Conservation (phyloP, 2,797 vertebrate species). For the Dromococcyx pavoninus region DNA sequence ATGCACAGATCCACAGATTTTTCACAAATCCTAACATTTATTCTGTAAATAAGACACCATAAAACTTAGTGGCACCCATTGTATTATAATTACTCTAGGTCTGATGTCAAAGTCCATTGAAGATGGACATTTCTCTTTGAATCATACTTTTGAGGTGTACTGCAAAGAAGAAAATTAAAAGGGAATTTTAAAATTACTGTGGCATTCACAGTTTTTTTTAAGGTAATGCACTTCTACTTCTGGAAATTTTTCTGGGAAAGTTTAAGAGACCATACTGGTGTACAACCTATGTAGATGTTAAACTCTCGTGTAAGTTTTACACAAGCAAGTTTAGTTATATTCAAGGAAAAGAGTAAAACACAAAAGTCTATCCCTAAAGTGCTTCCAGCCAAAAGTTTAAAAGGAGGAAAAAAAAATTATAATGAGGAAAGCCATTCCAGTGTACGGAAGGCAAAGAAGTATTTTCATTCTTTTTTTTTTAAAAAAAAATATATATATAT, state of each 20-base stretch:
- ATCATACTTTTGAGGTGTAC: background rate
- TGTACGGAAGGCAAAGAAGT: background rate
- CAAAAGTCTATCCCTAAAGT: background rate
- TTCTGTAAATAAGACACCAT: background rate
- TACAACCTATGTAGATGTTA: background rate
- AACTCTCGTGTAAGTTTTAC: background rate
- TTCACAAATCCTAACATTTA: background rate
- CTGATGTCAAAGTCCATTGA: background rate
- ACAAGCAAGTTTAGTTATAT: background rate
- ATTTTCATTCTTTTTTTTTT: background rate
- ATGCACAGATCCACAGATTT: background rate
- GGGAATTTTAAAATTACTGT: background rate
- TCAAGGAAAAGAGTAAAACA: background rate
- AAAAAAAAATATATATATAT: background rate
- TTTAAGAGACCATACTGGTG: background rate
- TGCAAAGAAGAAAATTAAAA: background rate
- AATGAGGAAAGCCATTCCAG: background rate
- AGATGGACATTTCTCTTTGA: background rate
- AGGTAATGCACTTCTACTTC: background rate
- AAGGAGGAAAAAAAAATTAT: background rate
- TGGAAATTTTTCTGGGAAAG: background rate
- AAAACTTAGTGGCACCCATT: background rate
- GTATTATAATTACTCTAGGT: background rate
- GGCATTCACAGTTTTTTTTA: background rate
- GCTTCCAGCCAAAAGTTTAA: background rate